Percentiles rank a stretch among this genome's conserved stretches.
Evolutionary conservation across 2,888 invertebrate species (phyloP).

Genomic region (Phrixothrix hirtus): DNA sequence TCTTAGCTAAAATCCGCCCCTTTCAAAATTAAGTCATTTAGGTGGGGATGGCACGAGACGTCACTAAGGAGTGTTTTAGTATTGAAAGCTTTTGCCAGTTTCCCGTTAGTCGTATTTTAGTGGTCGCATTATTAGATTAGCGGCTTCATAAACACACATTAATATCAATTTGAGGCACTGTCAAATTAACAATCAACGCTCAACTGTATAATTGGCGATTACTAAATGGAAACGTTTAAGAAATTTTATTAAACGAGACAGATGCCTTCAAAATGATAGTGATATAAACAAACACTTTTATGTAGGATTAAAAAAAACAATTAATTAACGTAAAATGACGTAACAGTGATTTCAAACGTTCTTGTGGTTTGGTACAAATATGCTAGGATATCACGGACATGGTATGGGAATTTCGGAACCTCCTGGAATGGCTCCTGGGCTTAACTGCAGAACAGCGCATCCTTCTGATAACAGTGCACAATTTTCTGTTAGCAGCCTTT

Average conservation of each 20-base stretch:
- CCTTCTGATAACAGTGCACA: conserved; percentile 36
- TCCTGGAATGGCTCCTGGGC: conserved; percentile 16
- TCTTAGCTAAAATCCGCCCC: conserved; percentile 45
- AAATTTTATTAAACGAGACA: conserved; percentile 33
- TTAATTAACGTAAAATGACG: conserved; percentile 1
- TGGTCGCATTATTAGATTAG: conserved; percentile 49
- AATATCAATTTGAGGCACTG: conserved; percentile 48
- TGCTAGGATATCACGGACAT: conserved; percentile 46
- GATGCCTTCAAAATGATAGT: conserved; percentile 28
- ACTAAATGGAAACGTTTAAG: conserved; percentile 33
- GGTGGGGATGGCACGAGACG: conserved; percentile 41
- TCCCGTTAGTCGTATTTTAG: conserved; percentile 45
- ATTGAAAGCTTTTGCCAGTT: conserved; percentile 48
- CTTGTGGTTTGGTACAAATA: no score
- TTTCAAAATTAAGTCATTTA: conserved; percentile 47
- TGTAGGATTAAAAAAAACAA: no score
- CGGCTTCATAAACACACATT: conserved; percentile 51
- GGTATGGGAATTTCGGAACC: conserved; percentile 36
- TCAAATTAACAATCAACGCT: conserved; percentile 40
- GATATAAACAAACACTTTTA: conserved; percentile 8
- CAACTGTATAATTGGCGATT: conserved; percentile 17
- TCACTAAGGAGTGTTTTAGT: conserved; percentile 46
- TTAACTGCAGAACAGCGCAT: conserved; percentile 38
- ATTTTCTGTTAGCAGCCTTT: conserved; percentile 54
- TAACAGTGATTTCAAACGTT: background rate